Evolutionary conservation across 2,797 vertebrate species (phyloP).

Genomic region (Morus bassanus): DNA sequence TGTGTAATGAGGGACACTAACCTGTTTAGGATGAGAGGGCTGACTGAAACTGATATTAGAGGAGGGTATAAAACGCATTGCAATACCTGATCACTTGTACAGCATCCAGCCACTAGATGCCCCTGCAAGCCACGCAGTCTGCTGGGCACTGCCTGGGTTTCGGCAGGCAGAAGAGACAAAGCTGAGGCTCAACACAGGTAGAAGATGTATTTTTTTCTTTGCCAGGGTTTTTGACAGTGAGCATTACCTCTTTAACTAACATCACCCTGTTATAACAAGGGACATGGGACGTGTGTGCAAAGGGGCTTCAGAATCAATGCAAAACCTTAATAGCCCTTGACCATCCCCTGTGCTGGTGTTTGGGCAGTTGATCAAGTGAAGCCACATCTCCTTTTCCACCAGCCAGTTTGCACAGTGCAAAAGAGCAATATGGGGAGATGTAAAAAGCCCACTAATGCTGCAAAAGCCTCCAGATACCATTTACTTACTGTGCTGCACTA

Average conservation of each 20-base stretch:
- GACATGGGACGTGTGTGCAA: accelerated
- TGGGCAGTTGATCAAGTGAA: background rate
- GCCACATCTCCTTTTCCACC: background rate
- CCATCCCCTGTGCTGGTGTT: accelerated
- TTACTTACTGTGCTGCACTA: background rate
- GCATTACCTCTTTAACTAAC: background rate
- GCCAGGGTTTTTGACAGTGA: background rate
- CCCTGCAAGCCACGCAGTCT: slow-evolving; percentile 25
- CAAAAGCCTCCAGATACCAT: background rate
- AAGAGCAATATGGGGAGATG: accelerated
- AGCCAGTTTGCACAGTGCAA: accelerated
- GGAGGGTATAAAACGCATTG: accelerated
- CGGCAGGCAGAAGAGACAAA: background rate
- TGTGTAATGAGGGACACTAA: background rate
- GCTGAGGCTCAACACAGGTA: background rate
- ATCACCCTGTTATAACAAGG: accelerated
- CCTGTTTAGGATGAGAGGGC: background rate
- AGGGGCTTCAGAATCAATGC: background rate
- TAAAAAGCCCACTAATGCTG: background rate
- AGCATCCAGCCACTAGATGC: slow-evolving; percentile 48
- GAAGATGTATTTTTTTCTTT: background rate
- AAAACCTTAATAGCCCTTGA: background rate
- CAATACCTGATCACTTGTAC: accelerated
- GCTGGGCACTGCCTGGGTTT: background rate
- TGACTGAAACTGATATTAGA: background rate